A percentile compares a stretch with the other conserved stretches of the same genome.
Conservation (phyloP, 2,113 vertebrate species). For the Corapipo altera region DNA sequence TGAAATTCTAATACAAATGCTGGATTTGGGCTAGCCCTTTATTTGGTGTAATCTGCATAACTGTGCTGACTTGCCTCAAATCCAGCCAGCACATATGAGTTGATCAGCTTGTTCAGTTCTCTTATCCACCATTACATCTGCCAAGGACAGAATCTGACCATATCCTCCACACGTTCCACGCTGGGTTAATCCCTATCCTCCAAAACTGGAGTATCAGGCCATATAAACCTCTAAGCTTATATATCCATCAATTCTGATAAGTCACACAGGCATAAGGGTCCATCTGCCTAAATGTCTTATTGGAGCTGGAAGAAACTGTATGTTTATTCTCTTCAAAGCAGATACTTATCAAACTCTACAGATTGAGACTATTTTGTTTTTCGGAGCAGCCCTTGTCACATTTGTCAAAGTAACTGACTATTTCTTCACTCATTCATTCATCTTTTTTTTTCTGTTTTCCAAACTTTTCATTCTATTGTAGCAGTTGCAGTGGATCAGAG, state of each 20-base stretch:
- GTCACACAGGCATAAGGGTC: not conserved
- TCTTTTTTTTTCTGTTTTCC: conserved; percentile 54
- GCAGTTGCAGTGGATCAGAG: conserved; percentile 66
- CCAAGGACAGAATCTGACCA: not conserved
- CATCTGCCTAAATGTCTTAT: not conserved
- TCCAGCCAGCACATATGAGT: not conserved
- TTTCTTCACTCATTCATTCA: conserved; percentile 41
- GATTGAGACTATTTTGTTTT: conserved; percentile 21
- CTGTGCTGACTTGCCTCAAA: not conserved
- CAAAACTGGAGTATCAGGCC: not conserved
- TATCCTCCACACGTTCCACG: not conserved
- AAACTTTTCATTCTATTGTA: conserved; percentile 57
- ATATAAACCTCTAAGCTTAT: not conserved
- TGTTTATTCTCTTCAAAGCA: conserved; percentile 11
- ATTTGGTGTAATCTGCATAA: not conserved
- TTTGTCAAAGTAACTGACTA: conserved; percentile 22
- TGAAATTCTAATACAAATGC: not conserved
- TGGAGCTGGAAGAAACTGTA: not conserved
- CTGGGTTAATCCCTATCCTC: not conserved
- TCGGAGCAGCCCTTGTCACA: conserved; percentile 35
- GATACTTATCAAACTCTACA: conserved; percentile 17
- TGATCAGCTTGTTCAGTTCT: not conserved
- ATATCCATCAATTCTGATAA: not conserved
- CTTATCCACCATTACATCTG: not conserved
- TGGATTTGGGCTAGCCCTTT: not conserved